Base-by-base conservation (phyloP, 1,140 invertebrate species). In the Nymphalis io region DNA sequence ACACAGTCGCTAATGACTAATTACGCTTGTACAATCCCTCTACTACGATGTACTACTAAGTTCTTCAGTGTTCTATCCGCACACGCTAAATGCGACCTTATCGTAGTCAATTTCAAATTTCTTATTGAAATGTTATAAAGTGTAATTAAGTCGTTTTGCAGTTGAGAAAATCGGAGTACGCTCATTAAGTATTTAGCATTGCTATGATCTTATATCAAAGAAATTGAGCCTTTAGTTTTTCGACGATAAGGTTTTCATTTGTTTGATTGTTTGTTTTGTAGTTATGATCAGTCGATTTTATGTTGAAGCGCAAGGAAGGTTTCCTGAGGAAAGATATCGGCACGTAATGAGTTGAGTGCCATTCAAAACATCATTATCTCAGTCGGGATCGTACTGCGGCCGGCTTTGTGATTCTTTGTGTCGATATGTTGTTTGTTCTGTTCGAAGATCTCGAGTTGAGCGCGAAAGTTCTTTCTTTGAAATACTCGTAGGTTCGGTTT, bases 261-360 rank as follows among this genome's bases (percentile, higher is more conserved):
- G n/a, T 5, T 60, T 77, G 70, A 0, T 20, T 10, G 51, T 8
- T 23, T 58, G 11, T 8, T 8, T 42, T 69, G 65, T 73, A 57
- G 53, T 74, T 68, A 59, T 66, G 66, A 65, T 70, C 65, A 58
- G 71, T 68, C 57, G 72, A 51, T 70, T 67, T 59, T 42, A 67
- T 27, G 55, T 46, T 48, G 40, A 39, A 67, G 59, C 59, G 61
- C 55, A 59, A 72, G 72, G 74, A 77, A 71, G 78, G 74, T 74
- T 85, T 84, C 80, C 78, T 79, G 78, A 79, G 82, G 83, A 84
- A 87, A 83, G 85, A 85, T 85, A 87, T 87, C 82, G 82, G 81
- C 74, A 76, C 78, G 82, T 88, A 88, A 88, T 87, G 86, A 87
- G 86, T 84, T 87, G 86, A 87, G 84, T 85, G 84, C 79, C 76